Conservation (phyloP, 2,888 invertebrate species). For the Trimorus sp. region DNA sequence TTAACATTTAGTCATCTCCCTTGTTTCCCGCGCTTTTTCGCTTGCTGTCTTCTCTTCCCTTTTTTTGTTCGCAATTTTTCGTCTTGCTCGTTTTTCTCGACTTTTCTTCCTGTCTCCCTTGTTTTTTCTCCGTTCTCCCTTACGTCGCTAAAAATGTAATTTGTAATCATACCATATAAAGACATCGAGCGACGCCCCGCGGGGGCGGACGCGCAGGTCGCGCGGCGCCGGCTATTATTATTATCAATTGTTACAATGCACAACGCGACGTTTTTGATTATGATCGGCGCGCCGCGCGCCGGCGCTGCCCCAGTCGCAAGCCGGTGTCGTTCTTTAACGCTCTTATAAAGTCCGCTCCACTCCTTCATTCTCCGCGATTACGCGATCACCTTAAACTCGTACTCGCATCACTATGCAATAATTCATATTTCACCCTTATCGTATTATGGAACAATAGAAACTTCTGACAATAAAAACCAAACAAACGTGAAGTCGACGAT, state of each 20-base stretch:
- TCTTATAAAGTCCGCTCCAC: conserved; percentile 45
- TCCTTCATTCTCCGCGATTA: conserved; percentile 31
- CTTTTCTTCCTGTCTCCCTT: conserved; percentile 13
- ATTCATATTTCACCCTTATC: conserved; percentile 79
- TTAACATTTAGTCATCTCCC: conserved; percentile 30
- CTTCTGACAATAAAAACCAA: conserved; percentile 81
- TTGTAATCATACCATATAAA: conserved; percentile 31
- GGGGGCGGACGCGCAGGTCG: background rate
- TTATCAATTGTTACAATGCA: conserved; percentile 42
- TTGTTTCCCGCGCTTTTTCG: too few species aligned
- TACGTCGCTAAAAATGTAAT: conserved; percentile 46
- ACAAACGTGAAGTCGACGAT: conserved; percentile 78
- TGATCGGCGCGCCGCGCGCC: conserved; percentile 26
- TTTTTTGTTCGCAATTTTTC: conserved; percentile 45
- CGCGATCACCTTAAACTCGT: conserved; percentile 46
- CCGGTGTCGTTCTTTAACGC: conserved; percentile 27
- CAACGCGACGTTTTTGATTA: conserved; percentile 55
- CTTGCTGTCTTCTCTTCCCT: background rate
- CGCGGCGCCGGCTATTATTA: conserved; percentile 24
- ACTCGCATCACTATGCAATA: conserved; percentile 72
- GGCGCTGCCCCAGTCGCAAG: conserved; percentile 18
- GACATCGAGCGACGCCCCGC: too few species aligned
- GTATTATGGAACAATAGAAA: conserved; percentile 82
- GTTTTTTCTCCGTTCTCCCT: conserved; percentile 31
- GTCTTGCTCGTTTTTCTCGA: conserved; percentile 11